phyloP scores from a whole-genome alignment of 2,888 invertebrate genomes.

The Belgica antarctica region DNA sequence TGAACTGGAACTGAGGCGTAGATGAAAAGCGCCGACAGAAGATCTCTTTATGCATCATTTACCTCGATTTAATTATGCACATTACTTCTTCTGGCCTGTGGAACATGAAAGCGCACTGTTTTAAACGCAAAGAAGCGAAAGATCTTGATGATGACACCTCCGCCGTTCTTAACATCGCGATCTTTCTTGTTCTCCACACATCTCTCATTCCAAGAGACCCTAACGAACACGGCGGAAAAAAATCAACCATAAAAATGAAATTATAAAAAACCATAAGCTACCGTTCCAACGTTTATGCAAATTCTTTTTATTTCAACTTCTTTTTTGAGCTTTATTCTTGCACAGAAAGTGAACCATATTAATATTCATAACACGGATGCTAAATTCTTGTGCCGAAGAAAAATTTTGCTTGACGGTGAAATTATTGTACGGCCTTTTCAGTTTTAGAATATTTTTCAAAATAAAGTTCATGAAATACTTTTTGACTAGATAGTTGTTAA shows the following conservation, averaged over 20 bases:
- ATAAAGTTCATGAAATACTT: no score
- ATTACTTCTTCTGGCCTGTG: not conserved
- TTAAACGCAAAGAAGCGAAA: not conserved
- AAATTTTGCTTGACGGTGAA: not conserved
- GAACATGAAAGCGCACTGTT: not conserved
- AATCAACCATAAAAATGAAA: slow-evolving; percentile 43
- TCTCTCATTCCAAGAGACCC: slow-evolving; percentile 7
- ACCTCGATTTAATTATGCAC: slow-evolving; percentile 17
- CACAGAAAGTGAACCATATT: not conserved
- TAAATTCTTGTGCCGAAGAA: slow-evolving; percentile 1
- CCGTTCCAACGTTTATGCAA: slow-evolving; percentile 39
- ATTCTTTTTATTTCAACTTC: slow-evolving; percentile 18
- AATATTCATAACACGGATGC: slow-evolving; percentile 35
- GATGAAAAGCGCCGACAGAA: slow-evolving; percentile 19
- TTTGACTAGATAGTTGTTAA: no score
- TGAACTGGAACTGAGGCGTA: not conserved
- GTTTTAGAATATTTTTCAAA: no score
- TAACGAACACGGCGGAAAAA: slow-evolving; percentile 22
- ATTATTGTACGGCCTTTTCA: not conserved
- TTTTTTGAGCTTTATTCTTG: slow-evolving; percentile 22
- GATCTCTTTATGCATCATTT: not conserved
- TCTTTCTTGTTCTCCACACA: slow-evolving; percentile 20
- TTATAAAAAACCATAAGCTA: slow-evolving; percentile 43
- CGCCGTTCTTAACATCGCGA: slow-evolving; percentile 34
- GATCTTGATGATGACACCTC: slow-evolving; percentile 44